Percentiles rank a stretch among this genome's conserved stretches.
Evolutionary conservation across 2,113 vertebrate genomes (phyloP).

Genomic region (Willisornis vidua): DNA sequence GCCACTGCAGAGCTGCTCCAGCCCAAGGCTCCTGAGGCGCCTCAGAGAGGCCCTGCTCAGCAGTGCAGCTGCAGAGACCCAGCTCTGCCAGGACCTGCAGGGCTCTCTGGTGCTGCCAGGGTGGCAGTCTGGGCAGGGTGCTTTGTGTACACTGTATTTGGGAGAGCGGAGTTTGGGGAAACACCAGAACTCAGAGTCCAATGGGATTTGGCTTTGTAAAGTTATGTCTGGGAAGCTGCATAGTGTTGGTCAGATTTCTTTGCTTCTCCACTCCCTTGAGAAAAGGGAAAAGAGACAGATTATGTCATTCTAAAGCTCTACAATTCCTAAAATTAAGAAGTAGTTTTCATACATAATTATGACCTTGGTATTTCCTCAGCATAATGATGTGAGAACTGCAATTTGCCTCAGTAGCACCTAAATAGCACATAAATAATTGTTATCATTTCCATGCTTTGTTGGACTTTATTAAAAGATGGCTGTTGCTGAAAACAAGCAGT

Average conservation of each 20-base stretch:
- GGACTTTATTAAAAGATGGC: neutral
- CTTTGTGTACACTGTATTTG: accelerated
- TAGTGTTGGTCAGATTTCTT: neutral
- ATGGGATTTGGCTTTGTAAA: neutral
- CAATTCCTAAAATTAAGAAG: neutral
- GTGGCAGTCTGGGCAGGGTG: neutral
- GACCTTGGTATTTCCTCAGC: neutral
- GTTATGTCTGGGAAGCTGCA: neutral
- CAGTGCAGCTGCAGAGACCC: neutral
- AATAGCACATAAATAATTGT: neutral
- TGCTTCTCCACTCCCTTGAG: neutral
- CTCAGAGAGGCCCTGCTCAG: too few species aligned
- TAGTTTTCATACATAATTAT: neutral
- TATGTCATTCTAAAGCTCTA: neutral
- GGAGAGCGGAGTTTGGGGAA: neutral
- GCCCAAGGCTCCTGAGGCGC: neutral
- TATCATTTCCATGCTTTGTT: neutral
- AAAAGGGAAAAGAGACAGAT: neutral
- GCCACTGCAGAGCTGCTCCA: neutral
- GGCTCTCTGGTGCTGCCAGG: neutral
- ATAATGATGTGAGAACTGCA: neutral
- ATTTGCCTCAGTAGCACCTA: neutral
- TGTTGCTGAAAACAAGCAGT: neutral
- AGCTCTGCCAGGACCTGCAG: neutral
- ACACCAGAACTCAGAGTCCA: neutral